These are phyloP conservation scores for Tholera decimalis DNA, from an alignment of 2,888 invertebrate genomes.

Conservation along the genomic window DNA sequence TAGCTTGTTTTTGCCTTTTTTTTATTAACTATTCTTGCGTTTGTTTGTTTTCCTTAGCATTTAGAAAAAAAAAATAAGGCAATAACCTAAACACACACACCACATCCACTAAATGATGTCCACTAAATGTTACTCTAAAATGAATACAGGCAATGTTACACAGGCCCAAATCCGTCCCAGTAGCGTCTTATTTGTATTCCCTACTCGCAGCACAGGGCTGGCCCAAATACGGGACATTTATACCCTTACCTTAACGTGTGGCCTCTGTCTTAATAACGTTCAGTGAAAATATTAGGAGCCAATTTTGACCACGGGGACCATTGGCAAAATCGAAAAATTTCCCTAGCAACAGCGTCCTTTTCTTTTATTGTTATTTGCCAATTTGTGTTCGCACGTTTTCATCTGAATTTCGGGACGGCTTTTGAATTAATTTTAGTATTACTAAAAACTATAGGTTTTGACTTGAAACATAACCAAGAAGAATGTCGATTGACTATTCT, in stretches of 20 bases:
- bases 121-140: neutral
- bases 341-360: conserved; percentile 11
- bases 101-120: too few species aligned
- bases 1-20: too few species aligned
- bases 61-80: too few species aligned
- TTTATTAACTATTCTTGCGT: too few species aligned
- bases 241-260: conserved; percentile 79
- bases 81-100: too few species aligned
- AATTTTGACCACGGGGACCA: conserved; percentile 54
- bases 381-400: conserved; percentile 28
- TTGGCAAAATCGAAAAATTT: conserved; percentile 58
- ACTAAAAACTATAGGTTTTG: too few species aligned
- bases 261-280: conserved; percentile 80
- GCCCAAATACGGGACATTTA: conserved; percentile 77
- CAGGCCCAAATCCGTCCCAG: conserved; percentile 58
- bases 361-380: conserved; percentile 36
- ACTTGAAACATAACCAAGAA: too few species aligned
- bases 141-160: neutral
- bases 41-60: too few species aligned
- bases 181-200: conserved; percentile 78
- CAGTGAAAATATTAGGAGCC: conserved; percentile 75
- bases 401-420: neutral
- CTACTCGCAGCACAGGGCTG: conserved; percentile 69
- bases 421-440: neutral
- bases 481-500: too few species aligned